phyloP scores from a whole-genome alignment of 2,888 invertebrate species.

The Eustalomyia histrio region DNA sequence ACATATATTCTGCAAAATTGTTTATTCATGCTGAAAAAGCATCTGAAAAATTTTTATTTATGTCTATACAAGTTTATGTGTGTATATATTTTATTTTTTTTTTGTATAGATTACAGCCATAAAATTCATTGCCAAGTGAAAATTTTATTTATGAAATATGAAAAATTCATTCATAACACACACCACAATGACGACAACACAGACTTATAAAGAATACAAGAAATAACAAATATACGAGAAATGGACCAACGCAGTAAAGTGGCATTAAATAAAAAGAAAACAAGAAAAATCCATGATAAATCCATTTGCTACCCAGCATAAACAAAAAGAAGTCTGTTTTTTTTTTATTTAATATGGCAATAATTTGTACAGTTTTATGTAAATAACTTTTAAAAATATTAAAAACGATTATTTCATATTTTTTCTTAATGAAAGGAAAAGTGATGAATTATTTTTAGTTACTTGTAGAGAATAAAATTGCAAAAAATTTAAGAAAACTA shows the following conservation, averaged over 20 bases:
- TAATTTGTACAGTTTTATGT: too few species aligned
- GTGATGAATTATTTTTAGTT: too few species aligned
- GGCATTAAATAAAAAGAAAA: not conserved
- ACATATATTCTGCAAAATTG: slow-evolving; percentile 22
- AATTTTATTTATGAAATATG: slow-evolving; percentile 58
- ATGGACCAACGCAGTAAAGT: not conserved
- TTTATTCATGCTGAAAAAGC: slow-evolving; percentile 43
- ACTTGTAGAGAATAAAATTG: too few species aligned
- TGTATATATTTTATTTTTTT: not conserved
- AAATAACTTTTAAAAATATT: too few species aligned
- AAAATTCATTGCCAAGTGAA: slow-evolving; percentile 64
- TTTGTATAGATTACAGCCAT: slow-evolving; percentile 34
- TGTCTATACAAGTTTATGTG: slow-evolving; percentile 16
- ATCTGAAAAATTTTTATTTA: slow-evolving; percentile 29
- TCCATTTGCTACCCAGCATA: not conserved
- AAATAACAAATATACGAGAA: not conserved
- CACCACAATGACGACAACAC: slow-evolving; percentile 1
- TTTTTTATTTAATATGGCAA: too few species aligned
- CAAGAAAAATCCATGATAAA: not conserved
- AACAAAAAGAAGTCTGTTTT: not conserved
- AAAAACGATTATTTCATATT: too few species aligned
- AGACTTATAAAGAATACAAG: not conserved
- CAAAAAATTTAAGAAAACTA: too few species aligned
- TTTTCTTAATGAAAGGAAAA: too few species aligned
- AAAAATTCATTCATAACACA: slow-evolving; percentile 61